phyloP scores from a whole-genome alignment of 2,113 vertebrate species.

The Cacatua alba region DNA sequence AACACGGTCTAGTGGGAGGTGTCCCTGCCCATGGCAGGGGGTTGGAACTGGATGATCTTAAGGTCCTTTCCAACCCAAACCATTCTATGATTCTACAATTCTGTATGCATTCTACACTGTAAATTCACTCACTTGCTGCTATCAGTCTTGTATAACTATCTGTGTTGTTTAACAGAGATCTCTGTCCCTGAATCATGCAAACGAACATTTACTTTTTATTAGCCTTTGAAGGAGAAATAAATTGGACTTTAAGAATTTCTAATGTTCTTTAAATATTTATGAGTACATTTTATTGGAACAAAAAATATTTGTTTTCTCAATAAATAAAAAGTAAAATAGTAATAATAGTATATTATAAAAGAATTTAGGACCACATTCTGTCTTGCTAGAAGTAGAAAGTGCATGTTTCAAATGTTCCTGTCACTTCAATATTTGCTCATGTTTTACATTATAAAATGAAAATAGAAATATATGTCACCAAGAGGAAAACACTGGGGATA shows the following conservation, averaged over 20 bases:
- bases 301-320: neutral
- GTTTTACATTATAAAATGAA: neutral
- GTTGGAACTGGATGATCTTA: neutral
- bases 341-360: neutral
- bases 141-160: neutral
- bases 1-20: neutral
- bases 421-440: neutral
- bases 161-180: neutral
- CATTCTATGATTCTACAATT: neutral
- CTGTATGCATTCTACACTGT: neutral
- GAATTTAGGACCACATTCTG: neutral
- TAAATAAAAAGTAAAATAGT: neutral
- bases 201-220: neutral
- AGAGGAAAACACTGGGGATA: neutral
- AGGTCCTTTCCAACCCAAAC: neutral
- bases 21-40: neutral
- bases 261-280: neutral
- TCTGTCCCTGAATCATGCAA: neutral
- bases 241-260: neutral
- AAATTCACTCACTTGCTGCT: neutral
- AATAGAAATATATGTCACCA: neutral
- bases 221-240: neutral
- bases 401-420: neutral
- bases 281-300: neutral
- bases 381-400: neutral